Base-by-base conservation (phyloP, 2,888 invertebrate genomes). In the Drosophila heteroneura region DNA sequence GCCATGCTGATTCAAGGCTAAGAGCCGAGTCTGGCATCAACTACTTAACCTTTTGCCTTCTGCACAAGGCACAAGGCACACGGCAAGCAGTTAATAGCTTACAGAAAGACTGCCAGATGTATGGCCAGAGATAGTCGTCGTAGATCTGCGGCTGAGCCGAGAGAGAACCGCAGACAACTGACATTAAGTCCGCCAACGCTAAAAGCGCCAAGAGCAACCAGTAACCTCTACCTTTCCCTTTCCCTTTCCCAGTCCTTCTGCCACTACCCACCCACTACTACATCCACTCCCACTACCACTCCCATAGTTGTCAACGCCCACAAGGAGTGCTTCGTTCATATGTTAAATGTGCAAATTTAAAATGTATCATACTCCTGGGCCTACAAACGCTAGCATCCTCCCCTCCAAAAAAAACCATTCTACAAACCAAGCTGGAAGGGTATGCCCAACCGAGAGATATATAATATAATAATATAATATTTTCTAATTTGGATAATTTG, bases 1-100 rank as follows among this genome's bases (percentile, higher is more conserved):
- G 49, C 58, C 64, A 51, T 75, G 85, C 73, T 79, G 74, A 74
- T 87, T 87, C 90, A 87, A 90, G 87, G 90, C 90, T 88, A 87
- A 85, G 88, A 63, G 54, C 44, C 63, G 44, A 47, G 64, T 64
- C 67, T 52, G 63, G 49, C 71, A 58, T 5, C 60, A 81, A 88
- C 89, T 87, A 89, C 89, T 89, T 85, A 85, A 85, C 85, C 89
- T 85, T 81, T 89, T 56, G 65, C 67, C 60, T 39, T 47, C 56
- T 44, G 51, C 54, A 58, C 59, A 56, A 47, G 65, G 66, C 44
- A 19, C 44, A 28, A 35, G 26, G 47, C 44, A 14, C 37, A 16
- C 19, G 37, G 19, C 39, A 64, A 51, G 47, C 49, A 58, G 58
- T 44, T 41, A 57, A 58, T 51, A 56, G 58, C 74, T 37, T 33